phyloP scores from a whole-genome alignment of 2,113 vertebrate species.

The Myotis yumanensis region DNA sequence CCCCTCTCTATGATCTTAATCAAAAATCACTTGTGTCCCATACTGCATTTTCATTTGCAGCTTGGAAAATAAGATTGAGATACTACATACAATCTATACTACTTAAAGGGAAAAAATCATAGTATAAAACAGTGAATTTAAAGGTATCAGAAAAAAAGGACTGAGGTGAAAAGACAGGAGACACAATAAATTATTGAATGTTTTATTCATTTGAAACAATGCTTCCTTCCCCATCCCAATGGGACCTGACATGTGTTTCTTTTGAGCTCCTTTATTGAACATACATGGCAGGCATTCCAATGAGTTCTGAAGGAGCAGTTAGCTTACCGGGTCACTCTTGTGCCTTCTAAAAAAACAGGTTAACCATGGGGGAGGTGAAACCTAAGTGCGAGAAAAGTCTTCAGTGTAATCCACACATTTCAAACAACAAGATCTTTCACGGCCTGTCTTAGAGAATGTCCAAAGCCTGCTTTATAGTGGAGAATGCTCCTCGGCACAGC shows the following conservation, averaged over 20 bases:
- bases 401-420: not conserved
- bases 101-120: not conserved
- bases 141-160: slow-evolving; percentile 6
- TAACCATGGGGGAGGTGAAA: not conserved
- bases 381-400: not conserved
- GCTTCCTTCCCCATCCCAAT: not conserved
- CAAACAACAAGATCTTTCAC: not conserved
- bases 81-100: not conserved
- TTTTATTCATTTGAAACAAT: not conserved
- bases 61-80: not conserved
- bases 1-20: not conserved
- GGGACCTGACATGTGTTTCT: not conserved
- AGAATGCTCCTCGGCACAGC: not conserved
- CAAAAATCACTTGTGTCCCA: not conserved
- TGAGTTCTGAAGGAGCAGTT: not conserved
- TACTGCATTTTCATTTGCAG: not conserved
- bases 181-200: not conserved
- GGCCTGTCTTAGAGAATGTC: not conserved
- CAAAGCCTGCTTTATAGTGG: not conserved
- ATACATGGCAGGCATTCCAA: not conserved
- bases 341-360: not conserved
- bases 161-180: not conserved
- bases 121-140: not conserved
- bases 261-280: not conserved
- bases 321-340: fast-evolving